A percentile compares a stretch with the other conserved stretches of the same genome.
phyloP scores from a whole-genome alignment of 2,888 invertebrate genomes.

The Nomada goodeniana region DNA sequence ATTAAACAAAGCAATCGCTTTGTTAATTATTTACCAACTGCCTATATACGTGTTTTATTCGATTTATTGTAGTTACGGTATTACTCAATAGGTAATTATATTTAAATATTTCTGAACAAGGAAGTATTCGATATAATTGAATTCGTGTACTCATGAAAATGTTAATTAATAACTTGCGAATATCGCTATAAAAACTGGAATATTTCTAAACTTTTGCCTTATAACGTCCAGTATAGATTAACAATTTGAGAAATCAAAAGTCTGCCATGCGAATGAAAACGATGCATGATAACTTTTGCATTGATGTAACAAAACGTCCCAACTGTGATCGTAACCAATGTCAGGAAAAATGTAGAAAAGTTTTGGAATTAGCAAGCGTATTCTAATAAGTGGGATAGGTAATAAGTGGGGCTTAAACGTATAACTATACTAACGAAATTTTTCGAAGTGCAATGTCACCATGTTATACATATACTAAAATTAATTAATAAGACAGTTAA shows the following conservation, averaged over 20 bases:
- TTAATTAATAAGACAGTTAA: neutral
- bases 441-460: constrained; percentile 28
- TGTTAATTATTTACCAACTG: constrained; percentile 21
- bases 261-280: constrained; percentile 18
- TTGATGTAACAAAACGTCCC: constrained; percentile 55
- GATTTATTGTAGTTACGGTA: neutral
- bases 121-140: neutral
- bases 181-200: neutral
- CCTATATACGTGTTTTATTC: constrained; percentile 9
- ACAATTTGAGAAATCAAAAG: constrained; percentile 37
- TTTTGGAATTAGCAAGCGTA: constrained; percentile 25
- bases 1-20: constrained; percentile 12
- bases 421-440: constrained; percentile 13
- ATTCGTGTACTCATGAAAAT: neutral
- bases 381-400: constrained; percentile 22
- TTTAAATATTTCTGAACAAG: constrained; percentile 11
- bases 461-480: neutral
- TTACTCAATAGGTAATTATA: constrained; percentile 11
- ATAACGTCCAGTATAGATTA: constrained; percentile 22
- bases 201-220: constrained; percentile 53
- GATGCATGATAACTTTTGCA: constrained; percentile 22
- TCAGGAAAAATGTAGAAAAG: constrained; percentile 25
- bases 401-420: constrained; percentile 3
- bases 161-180: constrained; percentile 1
- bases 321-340: constrained; percentile 46